Conservation (phyloP, 2,797 vertebrate genomes). For the Enteromius afrohamiltoni region DNA sequence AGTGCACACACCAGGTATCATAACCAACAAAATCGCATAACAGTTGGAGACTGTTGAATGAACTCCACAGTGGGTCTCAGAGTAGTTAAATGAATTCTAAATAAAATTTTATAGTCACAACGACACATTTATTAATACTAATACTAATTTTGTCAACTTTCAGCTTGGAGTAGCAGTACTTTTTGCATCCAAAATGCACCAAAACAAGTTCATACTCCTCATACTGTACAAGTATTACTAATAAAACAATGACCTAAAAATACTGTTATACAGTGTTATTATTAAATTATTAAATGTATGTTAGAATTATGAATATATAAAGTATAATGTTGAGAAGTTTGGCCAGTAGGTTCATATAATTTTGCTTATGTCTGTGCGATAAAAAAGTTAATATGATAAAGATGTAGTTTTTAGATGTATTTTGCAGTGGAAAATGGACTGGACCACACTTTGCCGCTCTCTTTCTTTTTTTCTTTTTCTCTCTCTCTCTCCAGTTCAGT, state of each 20-base stretch:
- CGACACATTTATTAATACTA: neutral
- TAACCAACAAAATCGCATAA: neutral
- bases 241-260: neutral
- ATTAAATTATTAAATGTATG: too few relatives aligned
- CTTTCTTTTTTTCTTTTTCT: too few relatives aligned
- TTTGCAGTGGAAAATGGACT: neutral
- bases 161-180: neutral
- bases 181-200: neutral
- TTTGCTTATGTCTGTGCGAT: neutral
- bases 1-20: conserved; percentile 88
- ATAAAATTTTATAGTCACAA: neutral
- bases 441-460: neutral
- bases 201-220: neutral
- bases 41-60: neutral
- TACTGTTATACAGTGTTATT: neutral
- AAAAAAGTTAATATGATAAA: neutral
- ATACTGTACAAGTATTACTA: neutral
- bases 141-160: neutral
- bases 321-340: neutral
- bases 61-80: neutral
- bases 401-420: neutral
- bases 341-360: neutral
- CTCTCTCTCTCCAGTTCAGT: conserved; percentile 78
- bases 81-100: neutral
- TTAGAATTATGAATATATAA: too few relatives aligned